These are phyloP conservation scores for Lepidurus apus DNA, from an alignment of 1,140 invertebrate species.

Conservation along the genomic window DNA sequence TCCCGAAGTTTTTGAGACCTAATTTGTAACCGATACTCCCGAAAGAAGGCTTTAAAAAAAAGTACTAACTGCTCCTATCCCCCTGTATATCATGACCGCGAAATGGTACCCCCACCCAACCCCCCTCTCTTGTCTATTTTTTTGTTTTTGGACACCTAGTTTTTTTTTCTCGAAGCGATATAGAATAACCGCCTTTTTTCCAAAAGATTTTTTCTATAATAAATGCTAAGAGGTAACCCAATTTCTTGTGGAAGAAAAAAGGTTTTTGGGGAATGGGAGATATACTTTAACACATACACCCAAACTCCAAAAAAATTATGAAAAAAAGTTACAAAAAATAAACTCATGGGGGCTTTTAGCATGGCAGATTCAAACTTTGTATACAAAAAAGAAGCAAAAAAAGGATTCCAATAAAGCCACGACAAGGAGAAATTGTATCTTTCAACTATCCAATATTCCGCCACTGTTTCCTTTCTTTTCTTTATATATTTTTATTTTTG, in stretches of 20 bases:
- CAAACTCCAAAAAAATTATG: too few relatives aligned
- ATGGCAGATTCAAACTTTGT: background rate
- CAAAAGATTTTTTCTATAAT: background rate
- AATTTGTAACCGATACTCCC: too few relatives aligned
- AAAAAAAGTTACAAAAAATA: background rate
- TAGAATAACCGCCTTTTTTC: background rate
- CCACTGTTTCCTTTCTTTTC: background rate
- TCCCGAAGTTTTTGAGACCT: too few relatives aligned
- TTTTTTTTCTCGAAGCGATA: background rate
- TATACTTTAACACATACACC: background rate
- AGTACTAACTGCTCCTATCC: too few relatives aligned
- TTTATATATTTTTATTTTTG: background rate
- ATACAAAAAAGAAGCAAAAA: background rate
- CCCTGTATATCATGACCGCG: too few relatives aligned
- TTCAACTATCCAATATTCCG: background rate
- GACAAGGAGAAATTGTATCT: background rate
- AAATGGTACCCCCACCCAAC: background rate
- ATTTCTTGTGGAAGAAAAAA: background rate
- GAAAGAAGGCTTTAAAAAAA: too few relatives aligned
- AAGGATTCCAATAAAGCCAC: conserved; percentile 12
- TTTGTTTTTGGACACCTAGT: background rate
- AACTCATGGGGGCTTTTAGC: background rate
- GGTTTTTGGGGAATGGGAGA: background rate
- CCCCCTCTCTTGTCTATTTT: background rate
- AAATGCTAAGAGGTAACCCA: background rate